These are phyloP conservation scores for Sitta europaea DNA, from an alignment of 2,113 vertebrate species.

Conservation along the genomic window DNA sequence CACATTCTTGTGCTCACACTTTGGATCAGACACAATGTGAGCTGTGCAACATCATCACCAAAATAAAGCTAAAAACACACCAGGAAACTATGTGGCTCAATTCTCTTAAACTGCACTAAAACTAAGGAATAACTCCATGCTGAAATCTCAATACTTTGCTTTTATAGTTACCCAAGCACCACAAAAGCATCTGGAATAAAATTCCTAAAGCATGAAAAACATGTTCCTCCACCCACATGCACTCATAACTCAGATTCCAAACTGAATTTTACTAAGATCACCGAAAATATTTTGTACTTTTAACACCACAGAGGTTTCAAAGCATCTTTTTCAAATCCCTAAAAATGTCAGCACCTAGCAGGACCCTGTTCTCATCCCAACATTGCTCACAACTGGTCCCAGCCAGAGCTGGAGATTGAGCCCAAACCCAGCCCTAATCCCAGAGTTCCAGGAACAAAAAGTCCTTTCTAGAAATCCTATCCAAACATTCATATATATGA, in stretches of 20 bases:
- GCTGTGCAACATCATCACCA: background rate
- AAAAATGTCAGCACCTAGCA: background rate
- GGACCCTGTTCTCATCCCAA: background rate
- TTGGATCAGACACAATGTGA: background rate
- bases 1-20: background rate
- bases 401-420: background rate
- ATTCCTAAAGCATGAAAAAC: constrained; percentile 65
- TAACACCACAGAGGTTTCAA: constrained; percentile 10
- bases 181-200: constrained; percentile 63
- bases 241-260: constrained; percentile 65
- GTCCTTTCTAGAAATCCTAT: background rate
- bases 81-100: background rate
- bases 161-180: background rate
- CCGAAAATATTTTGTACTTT: constrained; percentile 44
- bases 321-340: background rate
- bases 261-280: constrained; percentile 27
- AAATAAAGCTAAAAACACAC: background rate
- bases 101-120: background rate
- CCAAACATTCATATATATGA: background rate
- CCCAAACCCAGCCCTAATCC: background rate
- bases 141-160: background rate
- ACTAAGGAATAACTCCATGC: background rate
- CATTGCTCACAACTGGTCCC: background rate
- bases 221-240: constrained; percentile 64
- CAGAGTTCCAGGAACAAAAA: background rate